These are phyloP conservation scores for Pogonocherus hispidulus DNA, from an alignment of 2,888 invertebrate genomes.

Conservation along the genomic window DNA sequence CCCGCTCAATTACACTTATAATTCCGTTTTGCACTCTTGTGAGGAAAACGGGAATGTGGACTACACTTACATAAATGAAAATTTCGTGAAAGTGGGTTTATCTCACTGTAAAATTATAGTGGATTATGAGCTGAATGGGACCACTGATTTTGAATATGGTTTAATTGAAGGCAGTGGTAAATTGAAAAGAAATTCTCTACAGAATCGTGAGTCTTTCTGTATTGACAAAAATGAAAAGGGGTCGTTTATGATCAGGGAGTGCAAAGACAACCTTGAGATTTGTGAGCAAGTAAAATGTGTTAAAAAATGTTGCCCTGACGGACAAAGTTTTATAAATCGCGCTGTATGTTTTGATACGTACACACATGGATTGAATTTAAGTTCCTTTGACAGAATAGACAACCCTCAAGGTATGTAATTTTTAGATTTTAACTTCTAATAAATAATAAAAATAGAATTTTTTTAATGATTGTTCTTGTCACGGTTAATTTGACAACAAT, in stretches of 20 bases:
- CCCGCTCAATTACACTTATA: conserved; percentile 50
- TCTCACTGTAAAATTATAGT: conserved; percentile 54
- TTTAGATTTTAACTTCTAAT: too few species aligned
- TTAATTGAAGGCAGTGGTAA: conserved; percentile 9
- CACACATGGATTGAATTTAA: conserved; percentile 55
- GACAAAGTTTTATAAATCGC: conserved; percentile 68
- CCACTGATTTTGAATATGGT: conserved; percentile 20
- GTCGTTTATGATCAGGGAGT: conserved; percentile 53
- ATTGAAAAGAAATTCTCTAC: background rate
- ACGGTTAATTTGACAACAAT: too few species aligned
- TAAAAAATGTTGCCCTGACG: conserved; percentile 73
- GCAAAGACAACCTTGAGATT: conserved; percentile 49
- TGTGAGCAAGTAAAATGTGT: conserved; percentile 63
- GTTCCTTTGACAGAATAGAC: conserved; percentile 46
- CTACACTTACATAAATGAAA: conserved; percentile 21
- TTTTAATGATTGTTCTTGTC: too few species aligned
- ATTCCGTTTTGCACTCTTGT: conserved; percentile 50
- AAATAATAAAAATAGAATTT: too few species aligned
- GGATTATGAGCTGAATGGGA: conserved; percentile 42
- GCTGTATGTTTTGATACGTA: conserved; percentile 54
- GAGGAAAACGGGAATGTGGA: conserved; percentile 13
- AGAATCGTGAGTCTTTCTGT: conserved; percentile 38
- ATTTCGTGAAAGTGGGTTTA: conserved; percentile 49
- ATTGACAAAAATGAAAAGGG: conserved; percentile 50
- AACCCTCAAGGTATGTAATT: conserved; percentile 50